Base-by-base conservation (phyloP, 2,797 vertebrate species). In the Lates japonicus region DNA sequence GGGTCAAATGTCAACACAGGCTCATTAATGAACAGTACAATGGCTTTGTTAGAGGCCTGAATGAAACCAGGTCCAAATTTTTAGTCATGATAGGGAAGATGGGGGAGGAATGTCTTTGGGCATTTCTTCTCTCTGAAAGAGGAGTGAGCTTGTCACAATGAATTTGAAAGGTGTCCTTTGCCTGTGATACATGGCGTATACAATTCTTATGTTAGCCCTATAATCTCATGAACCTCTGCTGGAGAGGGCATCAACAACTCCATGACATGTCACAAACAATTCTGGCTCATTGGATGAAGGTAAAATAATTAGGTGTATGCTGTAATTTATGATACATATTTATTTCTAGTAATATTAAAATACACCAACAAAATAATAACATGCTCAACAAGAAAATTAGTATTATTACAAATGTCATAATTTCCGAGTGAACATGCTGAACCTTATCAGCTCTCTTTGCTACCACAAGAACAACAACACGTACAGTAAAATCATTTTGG, bases 31-130 rank as follows among this genome's bases (percentile, higher is more conserved):
- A 80, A 71, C 10, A 70, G 59, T 14, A 81, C 77, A 87, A 75
- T 83, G 70, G 62, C 74, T 69, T 22, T 51, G 52, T 52, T 44
- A 33, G 31, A 39, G 69, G 42, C 42, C 48, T 72, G 49, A 84
- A 78, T 86, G 60, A 93, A 94, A 94, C 84, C 91, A 93, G 93
- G 92, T 93, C n/a, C 93, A 93, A 70, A 87, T 80, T 74, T 82
- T 76, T 74, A 81, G 65, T 68, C 81, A 77, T 75, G 68, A 82
- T 82, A 52, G 22, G 51, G 67, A 84, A 70, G 74, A 83, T 87
- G 87, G 89, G 85, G 88, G 83, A 78, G 82, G 70, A 70, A 86
- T 67, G 80, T 92, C 88, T 90, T 73, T 81, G 78, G 84, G 89
- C 90, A 77, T 80, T 88, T 88, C 83, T 83, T n/a, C n/a, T 86